A percentile compares a stretch with the other conserved stretches of the same genome.
Conservation (phyloP, 2,888 invertebrate species). For the Scaptodrosophila latifasciaeformis region DNA sequence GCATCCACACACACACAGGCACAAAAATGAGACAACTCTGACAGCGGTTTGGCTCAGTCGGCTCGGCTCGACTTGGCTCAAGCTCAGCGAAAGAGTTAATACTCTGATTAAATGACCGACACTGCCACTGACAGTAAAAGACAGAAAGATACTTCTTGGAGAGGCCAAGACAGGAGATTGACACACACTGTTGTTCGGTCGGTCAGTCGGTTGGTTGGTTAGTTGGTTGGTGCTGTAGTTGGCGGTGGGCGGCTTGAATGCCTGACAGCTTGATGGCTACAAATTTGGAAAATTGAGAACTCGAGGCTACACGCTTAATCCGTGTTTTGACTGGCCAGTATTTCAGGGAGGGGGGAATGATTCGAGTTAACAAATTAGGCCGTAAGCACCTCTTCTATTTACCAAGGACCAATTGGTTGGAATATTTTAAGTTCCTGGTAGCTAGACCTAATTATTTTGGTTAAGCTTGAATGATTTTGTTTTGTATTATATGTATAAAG, state of each 20-base stretch:
- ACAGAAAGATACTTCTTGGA: too few species aligned
- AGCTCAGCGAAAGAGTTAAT: conserved; percentile 71
- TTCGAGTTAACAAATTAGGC: too few species aligned
- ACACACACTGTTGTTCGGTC: conserved; percentile 30
- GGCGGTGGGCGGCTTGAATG: conserved; percentile 48
- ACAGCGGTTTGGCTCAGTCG: too few species aligned
- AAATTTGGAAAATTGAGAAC: not conserved
- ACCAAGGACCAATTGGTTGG: too few species aligned
- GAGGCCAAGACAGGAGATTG: not conserved
- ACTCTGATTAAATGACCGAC: conserved; percentile 68
- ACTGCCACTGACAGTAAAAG: conserved; percentile 51
- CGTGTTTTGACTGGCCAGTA: too few species aligned
- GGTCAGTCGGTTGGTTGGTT: not conserved
- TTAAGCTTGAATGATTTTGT: too few species aligned
- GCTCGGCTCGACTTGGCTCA: too few species aligned
- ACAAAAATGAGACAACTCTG: conserved; percentile 59
- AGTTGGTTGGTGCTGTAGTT: not conserved
- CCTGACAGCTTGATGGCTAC: conserved; percentile 44
- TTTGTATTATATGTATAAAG: conserved; percentile 22
- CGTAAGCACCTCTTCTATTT: too few species aligned
- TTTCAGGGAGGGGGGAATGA: too few species aligned
- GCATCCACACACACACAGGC: conserved; percentile 1
- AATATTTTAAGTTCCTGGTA: too few species aligned
- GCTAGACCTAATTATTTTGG: too few species aligned
- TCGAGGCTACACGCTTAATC: not conserved